phyloP scores from a whole-genome alignment of 1,140 invertebrate genomes.

The Aradophagus sp. region DNA sequence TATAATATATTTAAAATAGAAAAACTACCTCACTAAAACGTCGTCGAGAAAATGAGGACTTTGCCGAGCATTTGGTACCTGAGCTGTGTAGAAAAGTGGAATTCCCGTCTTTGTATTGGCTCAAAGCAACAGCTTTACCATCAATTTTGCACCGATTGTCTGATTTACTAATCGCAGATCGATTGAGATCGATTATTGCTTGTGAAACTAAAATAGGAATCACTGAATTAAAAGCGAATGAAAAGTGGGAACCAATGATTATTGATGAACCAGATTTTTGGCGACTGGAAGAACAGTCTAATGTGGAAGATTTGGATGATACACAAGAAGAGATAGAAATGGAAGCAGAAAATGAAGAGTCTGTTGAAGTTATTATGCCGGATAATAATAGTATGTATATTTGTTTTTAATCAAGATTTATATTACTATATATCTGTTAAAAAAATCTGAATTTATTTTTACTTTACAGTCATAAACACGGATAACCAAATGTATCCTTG shows the following conservation, averaged over 20 bases:
- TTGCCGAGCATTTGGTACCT: slow-evolving; percentile 89
- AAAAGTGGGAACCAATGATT: slow-evolving; percentile 57
- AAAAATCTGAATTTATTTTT: too few species aligned
- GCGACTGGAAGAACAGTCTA: neutral
- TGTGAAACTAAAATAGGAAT: slow-evolving; percentile 67
- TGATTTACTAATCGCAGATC: slow-evolving; percentile 86
- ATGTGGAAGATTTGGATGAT: neutral
- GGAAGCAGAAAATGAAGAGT: neutral
- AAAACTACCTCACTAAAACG: too few species aligned
- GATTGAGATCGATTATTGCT: slow-evolving; percentile 81
- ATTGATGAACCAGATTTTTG: neutral
- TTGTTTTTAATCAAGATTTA: neutral
- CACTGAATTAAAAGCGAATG: slow-evolving; percentile 53
- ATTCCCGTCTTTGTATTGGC: slow-evolving; percentile 91
- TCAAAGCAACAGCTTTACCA: slow-evolving; percentile 91
- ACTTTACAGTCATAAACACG: slow-evolving; percentile 41
- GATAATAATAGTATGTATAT: slow-evolving; percentile 11
- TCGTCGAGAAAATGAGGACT: slow-evolving; percentile 71
- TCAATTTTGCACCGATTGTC: slow-evolving; percentile 88
- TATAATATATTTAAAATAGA: too few species aligned
- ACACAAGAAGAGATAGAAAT: slow-evolving; percentile 7
- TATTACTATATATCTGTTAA: neutral
- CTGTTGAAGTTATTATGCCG: slow-evolving; percentile 9
- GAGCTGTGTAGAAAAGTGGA: slow-evolving; percentile 91
- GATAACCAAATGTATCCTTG: slow-evolving; percentile 71